Conservation (phyloP, 1,140 invertebrate genomes). For the Thaumatotibia leucotreta region DNA sequence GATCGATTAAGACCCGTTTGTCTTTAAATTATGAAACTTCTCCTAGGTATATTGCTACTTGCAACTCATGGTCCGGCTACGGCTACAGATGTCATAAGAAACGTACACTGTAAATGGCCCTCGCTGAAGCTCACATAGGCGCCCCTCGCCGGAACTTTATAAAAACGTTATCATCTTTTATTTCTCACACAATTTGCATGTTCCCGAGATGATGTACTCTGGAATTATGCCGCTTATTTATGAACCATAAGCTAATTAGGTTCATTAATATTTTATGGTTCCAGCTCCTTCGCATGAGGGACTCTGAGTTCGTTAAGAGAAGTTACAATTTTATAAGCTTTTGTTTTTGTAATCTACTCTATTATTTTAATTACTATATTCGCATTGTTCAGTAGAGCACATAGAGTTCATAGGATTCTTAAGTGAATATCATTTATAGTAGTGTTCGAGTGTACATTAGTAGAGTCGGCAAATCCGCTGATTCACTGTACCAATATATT, state of each 20-base stretch:
- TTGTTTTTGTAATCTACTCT: too few relatives aligned
- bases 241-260: conserved; percentile 54
- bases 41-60: too few relatives aligned
- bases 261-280: conserved; percentile 41
- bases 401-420: too few relatives aligned
- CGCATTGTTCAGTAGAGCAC: too few relatives aligned
- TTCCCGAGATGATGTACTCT: conserved; percentile 63
- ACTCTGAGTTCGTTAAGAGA: neutral
- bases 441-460: too few relatives aligned
- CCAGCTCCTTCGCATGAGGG: conserved; percentile 18
- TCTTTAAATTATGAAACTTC: too few relatives aligned
- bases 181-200: conserved; percentile 72
- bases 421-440: too few relatives aligned
- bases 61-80: too few relatives aligned
- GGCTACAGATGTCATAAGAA: neutral
- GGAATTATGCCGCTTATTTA: conserved; percentile 69
- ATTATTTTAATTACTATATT: too few relatives aligned
- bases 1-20: too few relatives aligned
- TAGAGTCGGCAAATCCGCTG: too few relatives aligned
- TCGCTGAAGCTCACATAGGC: conserved; percentile 3
- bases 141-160: conserved; percentile 38
- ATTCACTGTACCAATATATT: too few relatives aligned
- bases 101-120: conserved; percentile 33
- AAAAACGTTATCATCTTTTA: conserved; percentile 69
- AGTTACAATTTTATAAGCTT: neutral